phyloP scores from a whole-genome alignment of 2,113 vertebrate genomes.

The Pseudopodoces humilis region DNA sequence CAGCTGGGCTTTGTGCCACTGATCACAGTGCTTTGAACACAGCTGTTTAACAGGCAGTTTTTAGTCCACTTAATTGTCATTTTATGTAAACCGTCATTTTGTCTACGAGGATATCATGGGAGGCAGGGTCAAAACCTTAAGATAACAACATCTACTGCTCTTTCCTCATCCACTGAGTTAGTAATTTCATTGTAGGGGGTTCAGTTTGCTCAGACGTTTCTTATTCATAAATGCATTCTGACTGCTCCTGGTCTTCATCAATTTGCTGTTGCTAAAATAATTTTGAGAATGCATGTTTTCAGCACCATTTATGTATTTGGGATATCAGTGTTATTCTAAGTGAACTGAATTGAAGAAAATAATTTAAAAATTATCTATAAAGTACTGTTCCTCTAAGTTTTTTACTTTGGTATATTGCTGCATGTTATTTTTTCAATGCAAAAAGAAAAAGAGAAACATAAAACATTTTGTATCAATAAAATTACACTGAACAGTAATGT shows the following conservation, averaged over 20 bases:
- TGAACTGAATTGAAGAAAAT: neutral
- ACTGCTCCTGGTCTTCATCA: neutral
- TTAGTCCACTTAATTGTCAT: neutral
- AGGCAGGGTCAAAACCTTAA: neutral
- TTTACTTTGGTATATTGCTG: neutral
- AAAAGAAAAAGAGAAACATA: neutral
- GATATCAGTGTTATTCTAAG: neutral
- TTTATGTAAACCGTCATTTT: neutral
- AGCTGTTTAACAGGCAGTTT: neutral
- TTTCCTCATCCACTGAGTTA: neutral
- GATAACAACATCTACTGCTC: neutral
- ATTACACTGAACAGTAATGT: neutral
- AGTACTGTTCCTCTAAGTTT: neutral
- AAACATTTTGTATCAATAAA: neutral
- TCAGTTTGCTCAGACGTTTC: neutral
- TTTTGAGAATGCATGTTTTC: neutral
- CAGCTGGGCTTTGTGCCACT: neutral
- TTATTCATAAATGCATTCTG: neutral
- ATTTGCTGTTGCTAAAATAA: neutral
- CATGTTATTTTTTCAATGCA: neutral
- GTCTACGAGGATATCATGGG: neutral
- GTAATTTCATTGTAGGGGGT: neutral
- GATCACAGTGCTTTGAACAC: neutral
- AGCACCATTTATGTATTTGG: neutral
- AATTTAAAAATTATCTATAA: neutral